Evolutionary conservation across 2,797 vertebrate genomes (phyloP).

Genomic region (Enteromius anoplus): DNA sequence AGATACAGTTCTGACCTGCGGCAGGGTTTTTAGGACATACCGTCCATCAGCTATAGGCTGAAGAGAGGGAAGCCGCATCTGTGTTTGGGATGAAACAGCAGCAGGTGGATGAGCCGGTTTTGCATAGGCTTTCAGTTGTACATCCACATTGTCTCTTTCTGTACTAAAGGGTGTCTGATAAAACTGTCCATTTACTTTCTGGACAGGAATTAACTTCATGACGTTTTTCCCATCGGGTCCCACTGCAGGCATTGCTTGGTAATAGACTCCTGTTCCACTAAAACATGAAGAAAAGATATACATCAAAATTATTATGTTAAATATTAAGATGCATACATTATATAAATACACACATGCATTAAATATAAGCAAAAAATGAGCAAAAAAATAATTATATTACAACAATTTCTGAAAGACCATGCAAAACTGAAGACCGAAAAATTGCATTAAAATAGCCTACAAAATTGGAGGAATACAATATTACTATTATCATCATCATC

Average conservation of each 20-base stretch:
- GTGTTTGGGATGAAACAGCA: conserved; percentile 16
- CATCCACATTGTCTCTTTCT: conserved; percentile 10
- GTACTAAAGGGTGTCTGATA: conserved; percentile 48
- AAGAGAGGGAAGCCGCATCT: conserved; percentile 34
- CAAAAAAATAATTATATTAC: background rate
- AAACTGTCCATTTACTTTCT: conserved; percentile 68
- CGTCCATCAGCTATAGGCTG: conserved; percentile 51
- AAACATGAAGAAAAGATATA: background rate
- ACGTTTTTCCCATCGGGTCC: conserved; percentile 73
- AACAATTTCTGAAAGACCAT: background rate
- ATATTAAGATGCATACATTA: background rate
- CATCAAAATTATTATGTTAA: background rate
- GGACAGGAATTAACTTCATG: conserved; percentile 77
- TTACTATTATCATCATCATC: background rate
- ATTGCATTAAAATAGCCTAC: background rate
- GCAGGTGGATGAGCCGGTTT: conserved; percentile 32
- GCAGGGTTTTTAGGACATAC: conserved; percentile 50
- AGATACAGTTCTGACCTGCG: conserved; percentile 43
- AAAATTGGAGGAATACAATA: background rate
- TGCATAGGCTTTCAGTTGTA: conserved; percentile 38
- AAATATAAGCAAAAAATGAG: background rate
- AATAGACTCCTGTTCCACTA: conserved; percentile 72
- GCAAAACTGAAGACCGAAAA: background rate
- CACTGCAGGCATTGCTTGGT: conserved; percentile 76
- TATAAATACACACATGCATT: background rate